Evolutionary conservation across 2,113 vertebrate species (phyloP).

Genomic region (Misgurnus mizolepis): DNA sequence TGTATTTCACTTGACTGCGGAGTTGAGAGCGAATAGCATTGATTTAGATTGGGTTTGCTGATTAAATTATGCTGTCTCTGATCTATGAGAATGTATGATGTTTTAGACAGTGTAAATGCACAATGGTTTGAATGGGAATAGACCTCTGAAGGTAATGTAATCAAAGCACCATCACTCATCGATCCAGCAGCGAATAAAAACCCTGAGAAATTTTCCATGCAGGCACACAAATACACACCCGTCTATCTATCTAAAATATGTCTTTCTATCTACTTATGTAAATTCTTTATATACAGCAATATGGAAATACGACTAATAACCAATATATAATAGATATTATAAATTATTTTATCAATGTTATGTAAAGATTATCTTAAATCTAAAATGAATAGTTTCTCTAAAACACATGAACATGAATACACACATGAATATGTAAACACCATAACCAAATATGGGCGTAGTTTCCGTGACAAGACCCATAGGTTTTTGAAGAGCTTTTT

Average conservation of each 20-base stretch:
- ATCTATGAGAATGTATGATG: constrained; percentile 35
- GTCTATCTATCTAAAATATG: neutral
- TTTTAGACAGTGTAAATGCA: constrained; percentile 33
- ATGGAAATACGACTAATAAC: too few species aligned
- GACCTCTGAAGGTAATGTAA: constrained; percentile 50
- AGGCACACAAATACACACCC: neutral
- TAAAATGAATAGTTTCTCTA: too few species aligned
- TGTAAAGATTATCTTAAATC: too few species aligned
- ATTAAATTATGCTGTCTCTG: constrained; percentile 46
- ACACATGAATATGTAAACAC: too few species aligned
- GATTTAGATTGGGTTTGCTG: constrained; percentile 45
- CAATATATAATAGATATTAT: neutral
- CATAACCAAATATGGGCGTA: too few species aligned
- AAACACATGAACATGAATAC: too few species aligned
- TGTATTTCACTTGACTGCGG: constrained; percentile 35
- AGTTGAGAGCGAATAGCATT: constrained; percentile 33
- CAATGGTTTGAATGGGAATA: constrained; percentile 27
- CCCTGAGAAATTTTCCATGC: neutral
- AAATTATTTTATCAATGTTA: neutral
- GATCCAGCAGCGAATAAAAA: constrained; percentile 31
- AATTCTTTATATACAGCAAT: too few species aligned
- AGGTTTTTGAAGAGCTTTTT: too few species aligned
- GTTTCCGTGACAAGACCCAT: too few species aligned
- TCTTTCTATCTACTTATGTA: too few species aligned
- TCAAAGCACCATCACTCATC: constrained; percentile 46